Conservation (phyloP, 2,113 vertebrate genomes). For the Bostrychus sinensis region DNA sequence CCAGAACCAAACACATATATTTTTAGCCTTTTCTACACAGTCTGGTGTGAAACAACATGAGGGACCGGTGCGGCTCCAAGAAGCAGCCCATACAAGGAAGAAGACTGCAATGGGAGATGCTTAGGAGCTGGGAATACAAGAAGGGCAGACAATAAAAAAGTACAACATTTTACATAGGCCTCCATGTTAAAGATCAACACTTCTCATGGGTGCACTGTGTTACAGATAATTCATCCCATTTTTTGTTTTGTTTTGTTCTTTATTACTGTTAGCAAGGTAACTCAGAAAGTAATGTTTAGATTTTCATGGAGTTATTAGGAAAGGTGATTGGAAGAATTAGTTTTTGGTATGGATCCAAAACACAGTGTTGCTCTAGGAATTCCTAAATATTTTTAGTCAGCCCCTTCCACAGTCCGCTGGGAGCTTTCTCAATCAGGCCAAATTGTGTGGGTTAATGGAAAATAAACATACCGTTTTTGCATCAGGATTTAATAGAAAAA, state of each 20-base stretch:
- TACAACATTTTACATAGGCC: conserved; percentile 2
- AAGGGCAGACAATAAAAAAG: conserved; percentile 29
- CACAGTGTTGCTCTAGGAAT: conserved; percentile 13
- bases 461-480: conserved; percentile 1
- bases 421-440: background rate
- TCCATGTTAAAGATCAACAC: background rate
- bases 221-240: no score
- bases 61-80: conserved; percentile 65
- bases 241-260: no score
- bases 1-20: conserved; percentile 78
- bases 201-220: background rate
- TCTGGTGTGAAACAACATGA: conserved; percentile 74
- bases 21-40: conserved; percentile 77
- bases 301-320: background rate
- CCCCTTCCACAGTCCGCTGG: background rate
- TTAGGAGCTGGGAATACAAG: conserved; percentile 26
- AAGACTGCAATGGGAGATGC: conserved; percentile 12
- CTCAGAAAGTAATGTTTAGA: no score
- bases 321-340: background rate
- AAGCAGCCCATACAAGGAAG: conserved; percentile 47
- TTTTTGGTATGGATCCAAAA: background rate
- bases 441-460: background rate
- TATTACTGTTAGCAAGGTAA: no score
- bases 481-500: conserved; percentile 13
- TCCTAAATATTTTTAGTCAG: background rate